A percentile compares a stretch with the other conserved stretches of the same genome.
Evolutionary conservation across 2,888 invertebrate species (phyloP).

Genomic region (Aleiodes leptofemur): DNA sequence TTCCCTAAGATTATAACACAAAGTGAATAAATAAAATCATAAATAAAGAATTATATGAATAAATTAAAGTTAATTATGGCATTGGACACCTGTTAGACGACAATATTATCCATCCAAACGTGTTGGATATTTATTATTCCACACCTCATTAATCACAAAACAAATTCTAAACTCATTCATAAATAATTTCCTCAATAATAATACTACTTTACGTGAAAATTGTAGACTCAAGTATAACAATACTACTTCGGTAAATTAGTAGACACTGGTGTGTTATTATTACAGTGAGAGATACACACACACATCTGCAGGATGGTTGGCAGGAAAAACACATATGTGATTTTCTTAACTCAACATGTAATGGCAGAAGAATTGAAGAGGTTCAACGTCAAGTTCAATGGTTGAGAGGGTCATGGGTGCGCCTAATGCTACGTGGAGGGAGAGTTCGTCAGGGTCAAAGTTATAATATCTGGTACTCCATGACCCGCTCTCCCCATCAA

Average conservation of each 20-base stretch:
- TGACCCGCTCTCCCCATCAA: conserved; percentile 19
- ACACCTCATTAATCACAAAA: too few species aligned
- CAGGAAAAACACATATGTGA: neutral
- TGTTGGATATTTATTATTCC: conserved; percentile 1
- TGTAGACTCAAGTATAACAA: too few species aligned
- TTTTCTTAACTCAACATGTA: neutral
- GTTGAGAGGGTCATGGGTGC: conserved; percentile 32
- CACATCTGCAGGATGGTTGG: neutral
- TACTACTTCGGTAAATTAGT: too few species aligned
- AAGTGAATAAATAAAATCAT: conserved; percentile 14
- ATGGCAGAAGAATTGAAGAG: conserved; percentile 1
- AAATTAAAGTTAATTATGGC: conserved; percentile 26
- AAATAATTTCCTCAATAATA: too few species aligned
- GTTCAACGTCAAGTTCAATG: conserved; percentile 30
- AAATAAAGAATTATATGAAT: neutral
- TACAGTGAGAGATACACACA: too few species aligned
- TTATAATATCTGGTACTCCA: conserved; percentile 8
- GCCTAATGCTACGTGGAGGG: conserved; percentile 16
- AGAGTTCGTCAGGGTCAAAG: conserved; percentile 25
- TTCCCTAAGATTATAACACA: neutral
- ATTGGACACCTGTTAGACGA: conserved; percentile 29
- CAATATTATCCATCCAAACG: conserved; percentile 12
- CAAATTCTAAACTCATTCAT: too few species aligned
- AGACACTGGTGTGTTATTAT: too few species aligned
- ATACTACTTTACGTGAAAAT: too few species aligned